Base-by-base conservation (phyloP, 1,140 invertebrate genomes). In the Eciton burchellii region DNA sequence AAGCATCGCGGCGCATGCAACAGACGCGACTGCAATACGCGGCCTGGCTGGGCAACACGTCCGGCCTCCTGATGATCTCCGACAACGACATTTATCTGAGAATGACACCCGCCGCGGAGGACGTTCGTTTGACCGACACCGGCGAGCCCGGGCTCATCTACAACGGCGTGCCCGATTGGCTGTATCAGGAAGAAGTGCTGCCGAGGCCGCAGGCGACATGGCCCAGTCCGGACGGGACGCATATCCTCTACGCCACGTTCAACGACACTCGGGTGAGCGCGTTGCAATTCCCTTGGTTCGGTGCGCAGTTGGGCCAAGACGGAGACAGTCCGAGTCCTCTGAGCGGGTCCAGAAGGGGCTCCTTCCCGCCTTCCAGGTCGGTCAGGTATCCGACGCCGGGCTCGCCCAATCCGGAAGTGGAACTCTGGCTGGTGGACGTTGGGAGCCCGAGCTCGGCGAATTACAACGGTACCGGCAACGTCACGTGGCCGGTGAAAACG, bases 161-260 rank as follows among this genome's bases (percentile, higher is more conserved):
- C 94, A 99, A 99, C 93, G 98, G 98, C 26, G 95, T 99, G 26
- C 97, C 98, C 0, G 98, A 99, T 93, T 99, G 98, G 98, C 92
- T 99, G 1, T 99, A 99, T 94, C 98, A 98, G 95, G 97, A 98
- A 93, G 97, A 97, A 92, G 96, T 98, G 82, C 94, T 97, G 86
- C 95, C 96, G 72, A 94, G 94, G 65, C 95, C 96, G 12, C 96
- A 97, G 90, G 98, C 97, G 0, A 93, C 97, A 60, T 99, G 98
- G 98, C 96, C 97, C 66, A 98, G 97, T 52, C 94, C 95, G 0
- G 96, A 97, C 90, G 98, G 97, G 26, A 95, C 95, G 1, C 96
- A 96, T 86, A 95, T 99, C 24, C 94, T 98, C 89, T 99, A 96
- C 93, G 97, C 97, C 0, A 95, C 96, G 41, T 99, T 98, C 94